These are phyloP conservation scores for Solen grandis DNA, from an alignment of 1,140 invertebrate species.

Conservation along the genomic window DNA sequence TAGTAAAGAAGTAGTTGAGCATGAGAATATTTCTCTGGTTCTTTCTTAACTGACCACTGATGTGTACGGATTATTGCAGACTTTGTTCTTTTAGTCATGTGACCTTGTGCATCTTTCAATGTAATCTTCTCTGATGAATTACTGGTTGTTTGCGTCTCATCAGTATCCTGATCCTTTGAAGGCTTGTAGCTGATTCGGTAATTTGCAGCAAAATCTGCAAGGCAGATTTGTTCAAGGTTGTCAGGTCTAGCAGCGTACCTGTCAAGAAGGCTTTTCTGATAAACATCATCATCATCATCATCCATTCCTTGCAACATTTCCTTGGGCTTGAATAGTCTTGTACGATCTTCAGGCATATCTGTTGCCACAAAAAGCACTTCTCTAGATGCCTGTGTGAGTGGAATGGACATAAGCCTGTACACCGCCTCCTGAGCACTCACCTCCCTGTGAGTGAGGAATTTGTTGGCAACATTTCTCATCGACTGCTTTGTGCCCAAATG, in stretches of 20 bases:
- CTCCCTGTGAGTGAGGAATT: too few species aligned
- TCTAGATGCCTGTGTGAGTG: slow-evolving; percentile 2
- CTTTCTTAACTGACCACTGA: slow-evolving; percentile 20
- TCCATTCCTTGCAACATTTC: too few species aligned
- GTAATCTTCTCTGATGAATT: too few species aligned
- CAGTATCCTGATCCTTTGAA: too few species aligned
- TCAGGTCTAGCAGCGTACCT: slow-evolving; percentile 15
- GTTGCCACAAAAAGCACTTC: slow-evolving; percentile 17
- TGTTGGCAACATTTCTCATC: too few species aligned
- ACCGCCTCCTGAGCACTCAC: too few species aligned
- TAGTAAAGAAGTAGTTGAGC: slow-evolving; percentile 16
- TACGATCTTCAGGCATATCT: neutral
- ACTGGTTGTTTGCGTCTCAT: too few species aligned
- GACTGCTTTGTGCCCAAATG: too few species aligned
- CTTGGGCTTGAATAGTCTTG: slow-evolving; percentile 2
- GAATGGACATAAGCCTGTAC: neutral
- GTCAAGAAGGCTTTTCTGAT: too few species aligned
- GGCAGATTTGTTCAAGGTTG: neutral
- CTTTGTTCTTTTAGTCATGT: slow-evolving; percentile 13
- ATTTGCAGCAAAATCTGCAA: slow-evolving; percentile 43
- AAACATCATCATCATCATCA: too few species aligned
- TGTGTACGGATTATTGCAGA: slow-evolving; percentile 22
- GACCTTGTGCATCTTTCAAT: slow-evolving; percentile 3
- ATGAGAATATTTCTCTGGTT: slow-evolving; percentile 13
- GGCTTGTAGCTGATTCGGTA: too few species aligned